Conservation (phyloP, 2,888 invertebrate genomes). For the Deladenus siricidicola region DNA sequence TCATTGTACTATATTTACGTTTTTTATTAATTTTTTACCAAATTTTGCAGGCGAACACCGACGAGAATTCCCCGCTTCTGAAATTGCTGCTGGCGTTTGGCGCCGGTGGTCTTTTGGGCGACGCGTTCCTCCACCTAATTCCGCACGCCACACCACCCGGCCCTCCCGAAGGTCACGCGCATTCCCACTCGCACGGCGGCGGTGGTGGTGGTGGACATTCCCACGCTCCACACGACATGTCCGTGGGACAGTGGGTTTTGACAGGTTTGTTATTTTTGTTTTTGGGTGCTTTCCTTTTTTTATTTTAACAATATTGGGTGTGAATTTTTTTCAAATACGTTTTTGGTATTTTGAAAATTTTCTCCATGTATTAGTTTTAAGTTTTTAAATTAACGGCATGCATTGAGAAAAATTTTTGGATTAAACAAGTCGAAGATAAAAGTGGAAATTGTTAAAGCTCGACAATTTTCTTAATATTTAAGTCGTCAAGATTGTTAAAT, state of each 20-base stretch:
- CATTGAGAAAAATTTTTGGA: too few species aligned
- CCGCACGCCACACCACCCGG: conserved; percentile 73
- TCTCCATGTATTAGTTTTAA: too few species aligned
- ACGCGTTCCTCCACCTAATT: conserved; percentile 95
- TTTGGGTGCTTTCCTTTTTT: neutral
- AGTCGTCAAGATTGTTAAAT: neutral
- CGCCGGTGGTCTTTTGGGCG: conserved; percentile 84
- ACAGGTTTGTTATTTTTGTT: conserved; percentile 65
- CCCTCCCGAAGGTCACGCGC: conserved; percentile 67
- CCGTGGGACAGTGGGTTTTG: conserved; percentile 86
- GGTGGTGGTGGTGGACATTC: conserved; percentile 32
- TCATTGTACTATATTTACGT: neutral
- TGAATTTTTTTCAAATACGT: too few species aligned
- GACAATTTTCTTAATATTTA: too few species aligned
- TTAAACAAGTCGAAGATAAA: too few species aligned
- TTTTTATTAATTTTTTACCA: neutral
- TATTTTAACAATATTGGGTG: too few species aligned
- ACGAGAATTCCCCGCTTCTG: conserved; percentile 43
- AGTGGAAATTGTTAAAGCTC: too few species aligned
- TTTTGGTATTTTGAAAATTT: too few species aligned
- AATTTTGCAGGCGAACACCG: conserved; percentile 40
- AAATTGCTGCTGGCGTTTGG: conserved; percentile 72
- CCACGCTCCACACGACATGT: conserved; percentile 66
- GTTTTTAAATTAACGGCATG: too few species aligned
- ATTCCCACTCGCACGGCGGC: conserved; percentile 41